Evolutionary conservation across 2,797 vertebrate genomes (phyloP), one percentile per base, ranked within the genome.

Genomic region (Halcyon chelicuti): DNA sequence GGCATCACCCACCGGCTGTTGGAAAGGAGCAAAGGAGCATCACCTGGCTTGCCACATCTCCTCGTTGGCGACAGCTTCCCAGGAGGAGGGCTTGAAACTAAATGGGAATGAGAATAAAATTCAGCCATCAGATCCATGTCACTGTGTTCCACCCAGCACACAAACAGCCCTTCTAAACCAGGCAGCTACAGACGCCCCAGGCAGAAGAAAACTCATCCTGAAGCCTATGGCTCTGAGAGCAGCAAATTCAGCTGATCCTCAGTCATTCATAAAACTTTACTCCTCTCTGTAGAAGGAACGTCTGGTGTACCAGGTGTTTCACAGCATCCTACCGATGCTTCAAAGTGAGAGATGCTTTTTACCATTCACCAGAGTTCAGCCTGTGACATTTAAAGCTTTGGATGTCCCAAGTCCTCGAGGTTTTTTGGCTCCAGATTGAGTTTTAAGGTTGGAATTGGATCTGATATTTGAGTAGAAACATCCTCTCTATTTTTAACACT

Each of bases 1-100:
- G 94, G 97, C 97, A 95, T 86, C 73, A 94, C 97, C 98, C 97
- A 97, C 97, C 68, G 72, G 90, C 97, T 98, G 96, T 95, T 98
- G 97, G 97, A 89, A 92, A 47, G 55, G 91, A 71, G 97, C 94
- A 71, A 95, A 97, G 93, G 94, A 93, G 13, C 83, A 95, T 97
- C 98, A 99, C 99, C 99, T 99, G 96, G 99, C 99, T 98, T 99
- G 99, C 99, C 99, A 99, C 99, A 99, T 99, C 98, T 99, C 99
- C 96, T 99, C 99, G 14, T 99, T 99, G 96, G 99, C 99, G 11
- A 99, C 98, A 39, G 98, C 98, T 97, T 99, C 99, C 99, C 99
- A 99, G 70, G 99, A 99, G 73, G 98, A 98, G 70, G 98, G 97
- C 88, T 98, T 97, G 97, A 99, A 99, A 97, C 99, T 99, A 97